phyloP scores from a whole-genome alignment of 2,888 invertebrate genomes.

The Xylota sylvarum region DNA sequence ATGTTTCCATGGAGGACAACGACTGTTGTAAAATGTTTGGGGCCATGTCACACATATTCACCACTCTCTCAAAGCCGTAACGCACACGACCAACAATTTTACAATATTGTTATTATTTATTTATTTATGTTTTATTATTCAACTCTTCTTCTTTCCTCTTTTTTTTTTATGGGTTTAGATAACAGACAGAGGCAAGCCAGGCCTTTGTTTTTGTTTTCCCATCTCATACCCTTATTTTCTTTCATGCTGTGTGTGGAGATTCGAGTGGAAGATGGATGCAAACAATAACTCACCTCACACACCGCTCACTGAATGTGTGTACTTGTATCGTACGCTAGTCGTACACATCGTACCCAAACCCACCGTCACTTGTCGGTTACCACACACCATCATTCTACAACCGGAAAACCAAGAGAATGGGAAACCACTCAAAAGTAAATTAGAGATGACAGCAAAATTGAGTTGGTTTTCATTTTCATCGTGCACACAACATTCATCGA shows the following conservation, averaged over 20 bases:
- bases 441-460: conserved; percentile 75
- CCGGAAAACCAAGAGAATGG: conserved; percentile 36
- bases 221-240: conserved; percentile 64
- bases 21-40: conserved; percentile 44
- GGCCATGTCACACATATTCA: conserved; percentile 17
- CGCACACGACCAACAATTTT: conserved; percentile 50
- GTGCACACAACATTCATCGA: conserved; percentile 29
- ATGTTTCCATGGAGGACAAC: conserved; percentile 31
- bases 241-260: conserved; percentile 26
- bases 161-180: conserved; percentile 1
- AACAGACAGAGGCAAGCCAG: conserved; percentile 1
- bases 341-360: not conserved
- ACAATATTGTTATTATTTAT: conserved; percentile 73
- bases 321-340: too few species aligned
- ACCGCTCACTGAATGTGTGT: not conserved
- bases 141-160: conserved; percentile 31
- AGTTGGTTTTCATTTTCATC: conserved; percentile 76
- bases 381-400: conserved; percentile 10
- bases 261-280: conserved; percentile 60
- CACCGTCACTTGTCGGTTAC: not conserved
- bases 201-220: conserved; percentile 71
- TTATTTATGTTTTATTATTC: conserved; percentile 55
- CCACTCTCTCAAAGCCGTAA: not conserved
- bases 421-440: conserved; percentile 76
- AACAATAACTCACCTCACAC: conserved; percentile 64